Evolutionary conservation across 2,797 vertebrate genomes (phyloP).

Genomic region (Myotis pilosus): DNA sequence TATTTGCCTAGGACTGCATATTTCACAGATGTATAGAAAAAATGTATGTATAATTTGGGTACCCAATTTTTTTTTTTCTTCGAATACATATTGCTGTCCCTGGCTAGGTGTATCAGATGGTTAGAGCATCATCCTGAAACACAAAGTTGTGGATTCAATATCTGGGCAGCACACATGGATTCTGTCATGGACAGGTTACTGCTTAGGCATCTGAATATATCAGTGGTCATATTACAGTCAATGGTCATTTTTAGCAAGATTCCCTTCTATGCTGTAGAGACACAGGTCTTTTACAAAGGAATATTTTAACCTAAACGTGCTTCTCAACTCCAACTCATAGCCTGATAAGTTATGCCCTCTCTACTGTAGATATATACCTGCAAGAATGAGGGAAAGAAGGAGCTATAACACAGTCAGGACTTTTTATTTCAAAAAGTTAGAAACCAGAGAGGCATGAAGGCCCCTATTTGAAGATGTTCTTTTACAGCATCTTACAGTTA

Average conservation of each 20-base stretch:
- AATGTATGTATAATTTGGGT: background rate
- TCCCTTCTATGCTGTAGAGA: background rate
- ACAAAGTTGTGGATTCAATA: background rate
- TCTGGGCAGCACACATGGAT: background rate
- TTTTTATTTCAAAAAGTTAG: background rate
- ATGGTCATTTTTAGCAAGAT: slow-evolving; percentile 21
- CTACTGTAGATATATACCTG: background rate
- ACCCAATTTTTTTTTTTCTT: slow-evolving; percentile 18
- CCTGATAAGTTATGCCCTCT: background rate
- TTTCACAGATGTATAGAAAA: background rate
- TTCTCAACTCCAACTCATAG: background rate
- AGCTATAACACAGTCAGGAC: background rate
- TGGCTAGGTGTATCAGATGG: background rate
- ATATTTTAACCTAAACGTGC: slow-evolving; percentile 16
- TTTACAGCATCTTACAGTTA: background rate
- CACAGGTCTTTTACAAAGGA: background rate
- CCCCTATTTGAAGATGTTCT: background rate
- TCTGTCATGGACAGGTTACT: background rate
- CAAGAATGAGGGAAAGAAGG: background rate
- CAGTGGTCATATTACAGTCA: background rate
- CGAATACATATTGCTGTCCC: background rate
- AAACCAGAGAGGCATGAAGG: background rate
- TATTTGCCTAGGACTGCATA: slow-evolving; percentile 4
- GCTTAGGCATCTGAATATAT: background rate
- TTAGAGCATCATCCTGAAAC: background rate